These are phyloP conservation scores for Sebastes iracundus DNA, from an alignment of 2,797 vertebrate species.

Conservation along the genomic window DNA sequence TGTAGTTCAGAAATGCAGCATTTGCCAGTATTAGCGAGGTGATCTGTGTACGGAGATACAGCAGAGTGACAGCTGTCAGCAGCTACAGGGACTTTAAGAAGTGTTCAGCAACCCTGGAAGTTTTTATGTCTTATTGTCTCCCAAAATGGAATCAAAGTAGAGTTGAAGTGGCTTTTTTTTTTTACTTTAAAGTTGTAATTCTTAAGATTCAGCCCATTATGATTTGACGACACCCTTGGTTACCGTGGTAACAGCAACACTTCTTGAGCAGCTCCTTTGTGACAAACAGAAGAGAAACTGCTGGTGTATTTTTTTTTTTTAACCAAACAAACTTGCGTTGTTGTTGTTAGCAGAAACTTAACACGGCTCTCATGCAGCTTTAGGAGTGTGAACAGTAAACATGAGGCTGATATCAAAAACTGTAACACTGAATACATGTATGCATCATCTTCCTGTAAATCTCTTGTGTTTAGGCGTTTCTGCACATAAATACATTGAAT, in stretches of 20 bases:
- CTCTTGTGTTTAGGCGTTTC: background rate
- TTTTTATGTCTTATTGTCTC: background rate
- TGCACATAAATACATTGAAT: background rate
- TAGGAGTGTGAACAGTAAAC: background rate
- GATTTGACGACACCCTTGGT: background rate
- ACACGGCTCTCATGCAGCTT: background rate
- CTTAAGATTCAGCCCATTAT: background rate
- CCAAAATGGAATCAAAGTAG: background rate
- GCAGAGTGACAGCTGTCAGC: slow-evolving; percentile 80
- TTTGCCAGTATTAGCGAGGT: slow-evolving; percentile 81
- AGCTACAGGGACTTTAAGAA: slow-evolving; percentile 28
- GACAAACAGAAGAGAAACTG: background rate
- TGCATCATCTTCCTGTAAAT: background rate
- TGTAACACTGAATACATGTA: background rate
- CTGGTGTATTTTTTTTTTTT: background rate
- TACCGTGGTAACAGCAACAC: background rate
- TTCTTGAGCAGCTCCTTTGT: background rate
- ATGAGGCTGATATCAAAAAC: background rate
- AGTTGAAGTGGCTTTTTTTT: background rate
- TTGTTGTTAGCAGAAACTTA: background rate
- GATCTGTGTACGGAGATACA: slow-evolving; percentile 73
- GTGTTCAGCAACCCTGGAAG: background rate
- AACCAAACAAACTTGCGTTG: no score
- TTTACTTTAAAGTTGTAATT: background rate
- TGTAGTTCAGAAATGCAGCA: slow-evolving; percentile 78